Evolutionary conservation across 2,113 vertebrate species (phyloP), one percentile per base, ranked within the genome.

Genomic region (Delphinapterus leucas): DNA sequence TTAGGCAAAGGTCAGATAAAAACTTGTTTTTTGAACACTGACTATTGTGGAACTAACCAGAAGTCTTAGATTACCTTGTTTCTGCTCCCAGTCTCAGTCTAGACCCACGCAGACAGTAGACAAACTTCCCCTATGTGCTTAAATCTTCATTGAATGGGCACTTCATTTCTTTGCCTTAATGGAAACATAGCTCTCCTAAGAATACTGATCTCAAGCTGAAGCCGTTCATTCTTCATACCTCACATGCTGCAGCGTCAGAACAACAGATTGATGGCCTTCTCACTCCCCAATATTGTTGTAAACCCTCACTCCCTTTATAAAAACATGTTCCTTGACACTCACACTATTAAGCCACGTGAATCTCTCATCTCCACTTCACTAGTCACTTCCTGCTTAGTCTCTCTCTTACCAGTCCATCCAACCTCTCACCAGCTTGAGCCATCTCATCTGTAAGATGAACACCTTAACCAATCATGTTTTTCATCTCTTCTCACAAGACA

Each of bases 131-230:
- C 44, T 10, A 13, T 38, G 25, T 9, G 14, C 70, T 58, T 74
- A 13, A 2, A n/a, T 25, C 36, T 10, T 38, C 47, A 47, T 0
- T 3, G n/a, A 55, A 28, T 1, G 67, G 12, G 2, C 25, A 38
- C 6, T 65, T 33, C 36, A 17, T 6, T 82, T 85, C 36, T 81
- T 65, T 74, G 44, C 41, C 36, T 55, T 74, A 18, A 55, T 0
- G 20, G 47, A 38, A 61, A 41, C n/a, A 67, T 0, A 41, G 33
- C 47, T 33, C 28, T 20, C 47, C 49, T 10, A n/a, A 85, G 83
- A 93, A 77, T 26, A 47, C 7, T 21, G 60, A 76, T 58, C 21
- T 60, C 81, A 38, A 61, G 68, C 38, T 8, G 36, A 41, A 28
- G 21, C 14, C 58, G 3, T 18, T 68, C 14, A 0, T 18, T 49